A percentile compares a stretch with the other conserved stretches of the same genome.
Evolutionary conservation across 2,888 invertebrate species (phyloP).

Genomic region (Baccha elongata): DNA sequence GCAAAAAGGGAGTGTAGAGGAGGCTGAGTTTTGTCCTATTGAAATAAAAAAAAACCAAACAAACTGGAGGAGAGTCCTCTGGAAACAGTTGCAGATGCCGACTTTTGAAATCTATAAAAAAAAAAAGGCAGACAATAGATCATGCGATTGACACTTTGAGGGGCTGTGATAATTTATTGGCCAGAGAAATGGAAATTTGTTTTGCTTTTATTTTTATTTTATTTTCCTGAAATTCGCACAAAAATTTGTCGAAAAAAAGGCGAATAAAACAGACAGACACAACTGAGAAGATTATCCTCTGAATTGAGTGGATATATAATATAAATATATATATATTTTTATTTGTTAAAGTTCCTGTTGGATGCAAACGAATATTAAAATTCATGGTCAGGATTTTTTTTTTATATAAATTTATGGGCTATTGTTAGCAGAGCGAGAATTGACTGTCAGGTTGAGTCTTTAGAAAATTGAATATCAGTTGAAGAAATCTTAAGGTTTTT

Average conservation of each 20-base stretch:
- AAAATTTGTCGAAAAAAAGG: constrained; percentile 47
- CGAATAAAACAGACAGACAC: constrained; percentile 1
- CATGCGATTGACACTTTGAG: constrained; percentile 64
- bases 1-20: not conserved
- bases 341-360: constrained; percentile 10
- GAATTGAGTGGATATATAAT: constrained; percentile 6
- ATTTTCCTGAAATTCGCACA: constrained; percentile 51
- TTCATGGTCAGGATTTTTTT: constrained; percentile 44
- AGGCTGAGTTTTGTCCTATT: not conserved
- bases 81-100: constrained; percentile 25
- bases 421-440: constrained; percentile 58
- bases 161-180: constrained; percentile 57
- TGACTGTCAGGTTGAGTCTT: constrained; percentile 49
- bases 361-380: constrained; percentile 47
- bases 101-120: not conserved
- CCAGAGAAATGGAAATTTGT: constrained; percentile 48
- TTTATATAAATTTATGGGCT: constrained; percentile 52
- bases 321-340: not conserved
- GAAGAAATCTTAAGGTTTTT: not conserved
- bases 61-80: constrained; percentile 7
- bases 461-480: not conserved
- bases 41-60: constrained; percentile 18
- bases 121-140: constrained; percentile 55
- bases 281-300: constrained; percentile 51
- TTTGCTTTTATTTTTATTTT: constrained; percentile 36